Conservation (phyloP, 2,113 vertebrate species). For the Apodemus sylvaticus region DNA sequence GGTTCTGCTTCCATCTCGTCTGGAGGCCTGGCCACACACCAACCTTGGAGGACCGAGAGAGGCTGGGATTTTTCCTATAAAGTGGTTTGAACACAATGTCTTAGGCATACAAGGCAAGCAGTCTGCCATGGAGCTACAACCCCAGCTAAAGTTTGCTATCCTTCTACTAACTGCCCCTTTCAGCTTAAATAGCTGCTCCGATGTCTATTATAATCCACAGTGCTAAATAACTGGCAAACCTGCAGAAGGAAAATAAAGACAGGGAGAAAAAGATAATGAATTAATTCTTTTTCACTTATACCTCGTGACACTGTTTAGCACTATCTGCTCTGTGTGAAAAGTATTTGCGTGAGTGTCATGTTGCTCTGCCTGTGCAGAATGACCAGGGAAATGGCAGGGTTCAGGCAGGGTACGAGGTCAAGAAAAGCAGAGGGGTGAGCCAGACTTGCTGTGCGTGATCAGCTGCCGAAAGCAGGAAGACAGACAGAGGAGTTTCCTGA, state of each 20-base stretch:
- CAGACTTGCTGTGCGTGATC: background rate
- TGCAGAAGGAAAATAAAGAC: background rate
- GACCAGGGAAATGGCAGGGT: slow-evolving; percentile 63
- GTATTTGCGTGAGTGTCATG: slow-evolving; percentile 64
- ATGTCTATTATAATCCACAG: background rate
- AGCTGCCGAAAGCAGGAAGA: slow-evolving; percentile 67
- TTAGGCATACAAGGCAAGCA: background rate
- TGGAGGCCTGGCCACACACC: background rate
- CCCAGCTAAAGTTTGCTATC: background rate
- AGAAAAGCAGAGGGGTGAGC: slow-evolving; percentile 13
- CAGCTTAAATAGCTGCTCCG: background rate
- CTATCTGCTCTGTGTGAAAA: slow-evolving; percentile 28
- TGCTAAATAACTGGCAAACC: background rate
- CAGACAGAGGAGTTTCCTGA: slow-evolving; percentile 58
- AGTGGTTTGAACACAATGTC: background rate
- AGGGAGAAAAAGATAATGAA: slow-evolving; percentile 13
- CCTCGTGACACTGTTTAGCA: slow-evolving; percentile 68
- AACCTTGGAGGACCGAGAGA: background rate
- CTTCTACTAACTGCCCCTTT: background rate
- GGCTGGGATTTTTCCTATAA: background rate
- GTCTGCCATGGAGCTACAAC: background rate
- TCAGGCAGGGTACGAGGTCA: slow-evolving; percentile 52
- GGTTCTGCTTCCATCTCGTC: background rate
- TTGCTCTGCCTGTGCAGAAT: slow-evolving; percentile 42
- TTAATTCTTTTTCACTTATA: background rate